phyloP scores from a whole-genome alignment of 2,113 vertebrate species.

The Menidia beryllina region DNA sequence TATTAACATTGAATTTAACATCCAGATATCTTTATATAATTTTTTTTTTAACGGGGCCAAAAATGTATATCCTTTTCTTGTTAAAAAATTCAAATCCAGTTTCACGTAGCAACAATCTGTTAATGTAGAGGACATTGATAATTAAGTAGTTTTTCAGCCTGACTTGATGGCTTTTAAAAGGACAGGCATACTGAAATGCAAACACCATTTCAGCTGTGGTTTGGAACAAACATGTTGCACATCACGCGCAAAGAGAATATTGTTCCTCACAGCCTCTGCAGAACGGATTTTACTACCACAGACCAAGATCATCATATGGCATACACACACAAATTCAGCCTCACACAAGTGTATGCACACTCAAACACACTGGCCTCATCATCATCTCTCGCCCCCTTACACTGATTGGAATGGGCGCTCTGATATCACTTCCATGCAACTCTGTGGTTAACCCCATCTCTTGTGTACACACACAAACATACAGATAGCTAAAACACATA shows the following conservation, averaged over 20 bases:
- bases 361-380: conserved; percentile 19
- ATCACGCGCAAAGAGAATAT: neutral
- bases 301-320: conserved; percentile 14
- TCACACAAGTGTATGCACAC: neutral
- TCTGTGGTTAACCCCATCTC: conserved; percentile 38
- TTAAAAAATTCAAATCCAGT: too few relatives aligned
- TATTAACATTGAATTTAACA: too few relatives aligned
- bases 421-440: conserved; percentile 41
- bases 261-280: conserved; percentile 17
- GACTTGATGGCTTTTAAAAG: neutral
- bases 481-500: conserved; percentile 19
- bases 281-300: conserved; percentile 28
- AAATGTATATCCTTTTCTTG: too few relatives aligned
- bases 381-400: conserved; percentile 42
- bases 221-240: neutral
- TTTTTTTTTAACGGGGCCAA: too few relatives aligned
- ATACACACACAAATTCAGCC: neutral
- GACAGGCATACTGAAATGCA: neutral
- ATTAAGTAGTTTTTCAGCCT: conserved; percentile 3
- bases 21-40: too few relatives aligned
- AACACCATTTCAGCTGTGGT: neutral
- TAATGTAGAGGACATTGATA: too few relatives aligned
- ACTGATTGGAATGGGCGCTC: conserved; percentile 39
- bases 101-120: too few relatives aligned
- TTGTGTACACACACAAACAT: conserved; percentile 19